Evolutionary conservation across 2,888 invertebrate species (phyloP).

Genomic region (Sepioteuthis lessoniana): DNA sequence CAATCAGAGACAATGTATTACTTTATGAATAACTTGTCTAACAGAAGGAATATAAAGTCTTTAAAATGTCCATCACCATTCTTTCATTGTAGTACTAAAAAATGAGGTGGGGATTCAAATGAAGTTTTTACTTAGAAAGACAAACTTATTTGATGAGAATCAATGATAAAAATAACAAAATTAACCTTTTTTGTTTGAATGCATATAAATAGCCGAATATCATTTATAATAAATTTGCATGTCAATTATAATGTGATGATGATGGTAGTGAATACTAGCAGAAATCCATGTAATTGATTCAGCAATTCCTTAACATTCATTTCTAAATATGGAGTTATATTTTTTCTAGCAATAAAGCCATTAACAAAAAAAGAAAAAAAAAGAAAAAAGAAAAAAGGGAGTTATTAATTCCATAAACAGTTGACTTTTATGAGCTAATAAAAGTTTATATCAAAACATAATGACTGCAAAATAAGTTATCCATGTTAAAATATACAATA

Average conservation of each 20-base stretch:
- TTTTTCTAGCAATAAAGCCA: neutral
- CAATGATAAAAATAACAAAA: neutral
- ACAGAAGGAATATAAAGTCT: neutral
- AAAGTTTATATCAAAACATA: neutral
- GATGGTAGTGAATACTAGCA: too few relatives aligned
- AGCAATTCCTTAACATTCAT: neutral
- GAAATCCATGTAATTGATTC: neutral
- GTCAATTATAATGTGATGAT: neutral
- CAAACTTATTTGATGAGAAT: neutral
- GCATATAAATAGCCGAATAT: neutral
- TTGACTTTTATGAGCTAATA: neutral
- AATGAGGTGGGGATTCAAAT: neutral
- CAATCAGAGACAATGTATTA: neutral
- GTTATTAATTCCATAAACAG: too few relatives aligned
- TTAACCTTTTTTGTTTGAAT: neutral
- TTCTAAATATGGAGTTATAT: neutral
- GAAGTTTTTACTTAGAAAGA: neutral
- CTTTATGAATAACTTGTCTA: neutral
- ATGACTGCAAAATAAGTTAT: neutral
- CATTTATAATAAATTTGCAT: neutral
- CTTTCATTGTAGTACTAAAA: neutral
- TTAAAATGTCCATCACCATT: neutral
- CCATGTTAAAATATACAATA: neutral
- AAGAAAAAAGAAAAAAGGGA: neutral
- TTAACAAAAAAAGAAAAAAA: neutral